Evolutionary conservation across 2,797 vertebrate genomes (phyloP).

Genomic region (Crenichthys baileyi): DNA sequence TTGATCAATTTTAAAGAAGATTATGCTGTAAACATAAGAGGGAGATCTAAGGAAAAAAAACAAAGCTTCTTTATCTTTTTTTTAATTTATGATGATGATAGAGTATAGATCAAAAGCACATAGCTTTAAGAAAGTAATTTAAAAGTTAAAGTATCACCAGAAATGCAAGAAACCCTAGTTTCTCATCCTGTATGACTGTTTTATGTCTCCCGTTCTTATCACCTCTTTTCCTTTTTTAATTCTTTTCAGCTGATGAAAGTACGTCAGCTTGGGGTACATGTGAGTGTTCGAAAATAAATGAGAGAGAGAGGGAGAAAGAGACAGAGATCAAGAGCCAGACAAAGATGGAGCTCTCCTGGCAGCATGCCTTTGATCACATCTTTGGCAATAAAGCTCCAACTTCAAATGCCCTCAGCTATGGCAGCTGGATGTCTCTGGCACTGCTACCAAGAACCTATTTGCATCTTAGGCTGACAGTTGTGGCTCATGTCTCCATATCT

Average conservation of each 20-base stretch:
- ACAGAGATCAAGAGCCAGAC: constrained; percentile 6
- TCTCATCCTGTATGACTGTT: constrained; percentile 17
- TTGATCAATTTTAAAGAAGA: neutral
- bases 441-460: constrained; percentile 51
- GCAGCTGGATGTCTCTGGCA: constrained; percentile 63
- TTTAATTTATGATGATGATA: no score
- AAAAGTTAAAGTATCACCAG: constrained; percentile 55
- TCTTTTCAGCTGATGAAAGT: constrained; percentile 21
- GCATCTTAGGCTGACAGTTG: constrained; percentile 51
- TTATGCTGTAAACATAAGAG: neutral
- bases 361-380: constrained; percentile 69
- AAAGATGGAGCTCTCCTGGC: constrained; percentile 45
- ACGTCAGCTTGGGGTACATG: constrained; percentile 11
- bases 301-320: constrained; percentile 8
- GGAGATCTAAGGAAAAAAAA: no score
- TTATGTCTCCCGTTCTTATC: constrained; percentile 17
- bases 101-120: constrained; percentile 2
- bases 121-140: constrained; percentile 57
- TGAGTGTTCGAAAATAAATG: constrained; percentile 3
- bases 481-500: constrained; percentile 24
- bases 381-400: constrained; percentile 63
- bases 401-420: constrained; percentile 73
- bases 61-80: no score
- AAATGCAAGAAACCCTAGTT: constrained; percentile 51
- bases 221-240: constrained; percentile 11